These are phyloP conservation scores for Axinella damicornis DNA, from an alignment of 37 sponge, comb jelly and placozoan genomes.

Conservation along the genomic window DNA sequence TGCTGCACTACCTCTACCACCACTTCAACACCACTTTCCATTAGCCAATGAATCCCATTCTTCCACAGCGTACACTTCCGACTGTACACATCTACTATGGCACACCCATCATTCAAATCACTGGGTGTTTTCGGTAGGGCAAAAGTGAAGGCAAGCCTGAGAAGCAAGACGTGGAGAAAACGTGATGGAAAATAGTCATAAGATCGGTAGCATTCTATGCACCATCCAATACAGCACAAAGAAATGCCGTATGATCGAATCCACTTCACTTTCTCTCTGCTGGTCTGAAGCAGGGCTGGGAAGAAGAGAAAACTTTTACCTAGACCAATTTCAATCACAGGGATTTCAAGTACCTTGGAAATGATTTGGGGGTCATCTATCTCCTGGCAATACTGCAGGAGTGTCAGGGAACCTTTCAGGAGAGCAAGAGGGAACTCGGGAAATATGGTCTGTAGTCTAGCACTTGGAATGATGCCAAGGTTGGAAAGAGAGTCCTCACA, in stretches of 20 bases:
- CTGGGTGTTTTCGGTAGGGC: neutral
- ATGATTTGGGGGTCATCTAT: neutral
- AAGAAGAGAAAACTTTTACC: constrained; percentile 21
- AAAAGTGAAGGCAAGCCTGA: neutral
- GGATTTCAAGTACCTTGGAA: neutral
- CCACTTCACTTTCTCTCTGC: neutral
- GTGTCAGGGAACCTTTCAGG: neutral
- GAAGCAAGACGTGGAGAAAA: constrained; percentile 36
- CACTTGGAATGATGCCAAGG: constrained; percentile 17
- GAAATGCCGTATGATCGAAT: neutral
- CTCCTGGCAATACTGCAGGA: constrained; percentile 26
- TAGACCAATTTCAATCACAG: neutral
- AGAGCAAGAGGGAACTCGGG: neutral
- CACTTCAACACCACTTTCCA: neutral
- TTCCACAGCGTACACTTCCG: neutral
- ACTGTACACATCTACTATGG: no score
- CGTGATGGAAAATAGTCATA: constrained; percentile 38
- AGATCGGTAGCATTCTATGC: neutral
- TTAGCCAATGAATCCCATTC: neutral
- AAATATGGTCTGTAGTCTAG: neutral
- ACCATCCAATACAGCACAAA: constrained; percentile 43
- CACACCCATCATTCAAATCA: no score
- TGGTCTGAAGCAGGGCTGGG: constrained; percentile 26
- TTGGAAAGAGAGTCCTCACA: neutral
- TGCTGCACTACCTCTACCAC: constrained; percentile 3